A percentile compares a stretch with the other conserved stretches of the same genome.
These are phyloP conservation scores for Galleria mellonella DNA, from an alignment of 1,140 invertebrate genomes.

Conservation along the genomic window DNA sequence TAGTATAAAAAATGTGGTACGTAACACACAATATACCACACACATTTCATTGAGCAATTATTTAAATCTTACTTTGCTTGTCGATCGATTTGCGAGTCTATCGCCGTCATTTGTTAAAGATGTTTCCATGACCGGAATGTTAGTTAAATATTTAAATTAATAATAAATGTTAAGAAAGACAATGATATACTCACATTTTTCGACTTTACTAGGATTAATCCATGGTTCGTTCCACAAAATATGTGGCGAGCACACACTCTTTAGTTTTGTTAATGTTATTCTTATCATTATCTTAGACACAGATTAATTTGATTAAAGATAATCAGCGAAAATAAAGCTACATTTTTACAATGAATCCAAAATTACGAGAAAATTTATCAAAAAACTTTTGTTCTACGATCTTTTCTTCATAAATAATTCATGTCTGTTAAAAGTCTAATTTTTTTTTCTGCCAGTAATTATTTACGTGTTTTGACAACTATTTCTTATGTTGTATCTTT, in stretches of 20 bases:
- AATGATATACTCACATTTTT: conserved; percentile 28
- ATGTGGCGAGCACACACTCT: conserved; percentile 19
- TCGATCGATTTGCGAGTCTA: no score
- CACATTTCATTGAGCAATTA: no score
- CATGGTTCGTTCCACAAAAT: conserved; percentile 17
- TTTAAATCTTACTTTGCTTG: no score
- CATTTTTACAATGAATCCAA: conserved; percentile 15
- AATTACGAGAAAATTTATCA: conserved; percentile 11
- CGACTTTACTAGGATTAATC: conserved; percentile 9
- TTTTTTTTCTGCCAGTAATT: not conserved
- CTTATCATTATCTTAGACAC: conserved; percentile 25
- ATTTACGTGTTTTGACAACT: no score
- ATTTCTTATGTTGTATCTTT: no score
- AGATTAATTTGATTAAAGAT: conserved; percentile 15
- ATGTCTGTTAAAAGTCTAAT: not conserved
- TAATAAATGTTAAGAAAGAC: not conserved
- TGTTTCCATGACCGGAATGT: no score
- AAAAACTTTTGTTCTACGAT: conserved; percentile 10
- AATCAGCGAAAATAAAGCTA: conserved; percentile 28
- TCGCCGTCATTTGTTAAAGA: no score
- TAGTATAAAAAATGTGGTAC: no score
- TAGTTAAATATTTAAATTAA: not conserved
- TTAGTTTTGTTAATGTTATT: conserved; percentile 28
- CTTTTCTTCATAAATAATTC: conserved; percentile 1
- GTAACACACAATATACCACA: no score